phyloP scores from a whole-genome alignment of 2,888 invertebrate genomes.

The Patella caerulea region DNA sequence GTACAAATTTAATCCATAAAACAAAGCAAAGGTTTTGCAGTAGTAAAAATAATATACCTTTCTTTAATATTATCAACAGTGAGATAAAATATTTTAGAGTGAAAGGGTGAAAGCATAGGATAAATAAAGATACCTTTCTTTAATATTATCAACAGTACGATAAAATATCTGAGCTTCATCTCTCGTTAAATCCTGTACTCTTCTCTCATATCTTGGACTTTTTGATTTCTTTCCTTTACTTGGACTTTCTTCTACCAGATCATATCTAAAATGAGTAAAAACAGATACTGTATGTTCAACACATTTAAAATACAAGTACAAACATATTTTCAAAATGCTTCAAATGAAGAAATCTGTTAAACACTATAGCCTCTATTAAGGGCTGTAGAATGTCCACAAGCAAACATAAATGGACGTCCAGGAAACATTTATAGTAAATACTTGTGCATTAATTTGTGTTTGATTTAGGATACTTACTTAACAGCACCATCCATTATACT shows the following conservation, averaged over 20 bases:
- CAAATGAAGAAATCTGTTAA: too few relatives aligned
- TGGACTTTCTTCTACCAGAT: slow-evolving; percentile 36
- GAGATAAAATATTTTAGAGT: slow-evolving; percentile 35
- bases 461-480: slow-evolving; percentile 41
- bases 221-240: slow-evolving; percentile 33
- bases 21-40: too few relatives aligned
- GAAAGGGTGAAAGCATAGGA: too few relatives aligned
- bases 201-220: slow-evolving; percentile 30
- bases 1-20: too few relatives aligned
- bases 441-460: not conserved
- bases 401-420: too few relatives aligned
- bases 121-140: slow-evolving; percentile 45
- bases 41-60: slow-evolving; percentile 36
- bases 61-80: slow-evolving; percentile 54
- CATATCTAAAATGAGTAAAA: not conserved
- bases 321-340: too few relatives aligned
- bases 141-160: slow-evolving; percentile 51
- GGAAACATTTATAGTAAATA: slow-evolving; percentile 3
- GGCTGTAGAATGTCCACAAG: too few relatives aligned
- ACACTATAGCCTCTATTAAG: too few relatives aligned
- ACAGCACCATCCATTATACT: slow-evolving; percentile 77
- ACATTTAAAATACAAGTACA: too few relatives aligned
- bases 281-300: too few relatives aligned
- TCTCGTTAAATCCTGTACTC: slow-evolving; percentile 37
- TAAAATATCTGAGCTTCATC: slow-evolving; percentile 49